Conservation (phyloP, 2,888 invertebrate genomes). For the Scaptomyza polygonia region DNA sequence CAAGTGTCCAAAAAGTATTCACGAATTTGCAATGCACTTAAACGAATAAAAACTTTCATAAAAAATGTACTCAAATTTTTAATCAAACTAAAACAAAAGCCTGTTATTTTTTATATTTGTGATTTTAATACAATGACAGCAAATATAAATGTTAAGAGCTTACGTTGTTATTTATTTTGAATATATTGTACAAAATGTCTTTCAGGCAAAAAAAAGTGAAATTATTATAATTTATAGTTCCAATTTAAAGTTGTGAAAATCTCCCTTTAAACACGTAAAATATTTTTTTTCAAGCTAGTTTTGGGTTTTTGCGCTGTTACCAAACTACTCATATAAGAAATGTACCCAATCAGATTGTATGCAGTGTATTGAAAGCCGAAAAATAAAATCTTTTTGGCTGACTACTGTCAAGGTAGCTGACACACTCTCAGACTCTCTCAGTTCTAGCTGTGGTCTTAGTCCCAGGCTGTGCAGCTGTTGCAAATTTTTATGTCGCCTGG, state of each 20-base stretch:
- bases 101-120: too few species aligned
- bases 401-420: constrained; percentile 74
- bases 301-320: background rate
- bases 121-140: too few species aligned
- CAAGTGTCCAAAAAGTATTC: background rate
- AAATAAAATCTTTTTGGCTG: constrained; percentile 71
- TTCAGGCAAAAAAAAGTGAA: too few species aligned
- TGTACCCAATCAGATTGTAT: background rate
- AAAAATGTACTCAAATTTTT: too few species aligned
- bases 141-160: too few species aligned
- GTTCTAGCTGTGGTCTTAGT: constrained; percentile 46
- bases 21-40: constrained; percentile 41
- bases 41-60: background rate
- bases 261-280: too few species aligned
- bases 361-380: constrained; percentile 51
- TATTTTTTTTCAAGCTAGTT: too few species aligned
- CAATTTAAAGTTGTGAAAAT: too few species aligned
- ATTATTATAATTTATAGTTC: too few species aligned
- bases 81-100: background rate
- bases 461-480: constrained; percentile 72
- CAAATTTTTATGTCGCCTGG: constrained; percentile 78
- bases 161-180: too few species aligned
- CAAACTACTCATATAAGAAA: background rate
- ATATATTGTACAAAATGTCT: too few species aligned
- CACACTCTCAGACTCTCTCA: constrained; percentile 23